Percentiles rank a stretch among this genome's conserved stretches.
These are phyloP conservation scores for Sinotaia quadrata DNA, from an alignment of 2,888 invertebrate species.

Conservation along the genomic window DNA sequence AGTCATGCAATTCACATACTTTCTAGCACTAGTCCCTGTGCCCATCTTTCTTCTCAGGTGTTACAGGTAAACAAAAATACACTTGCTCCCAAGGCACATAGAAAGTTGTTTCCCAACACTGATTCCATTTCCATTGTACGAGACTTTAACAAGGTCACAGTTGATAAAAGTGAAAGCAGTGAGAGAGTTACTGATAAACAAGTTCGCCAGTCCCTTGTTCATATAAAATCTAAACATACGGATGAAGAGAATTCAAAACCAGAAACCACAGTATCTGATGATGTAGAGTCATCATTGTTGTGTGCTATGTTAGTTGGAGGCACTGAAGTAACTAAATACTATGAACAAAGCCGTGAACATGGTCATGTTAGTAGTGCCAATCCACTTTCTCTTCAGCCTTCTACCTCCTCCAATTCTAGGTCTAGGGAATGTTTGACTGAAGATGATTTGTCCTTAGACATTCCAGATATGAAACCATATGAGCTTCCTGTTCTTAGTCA, in stretches of 20 bases:
- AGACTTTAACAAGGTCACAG: not conserved
- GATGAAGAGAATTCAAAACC: too few relatives aligned
- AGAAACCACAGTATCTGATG: not conserved
- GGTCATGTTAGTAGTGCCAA: not conserved
- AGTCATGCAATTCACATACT: constrained; percentile 15
- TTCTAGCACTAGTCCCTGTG: constrained; percentile 11
- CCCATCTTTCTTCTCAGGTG: not conserved
- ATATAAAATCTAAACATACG: not conserved
- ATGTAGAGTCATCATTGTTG: constrained; percentile 22
- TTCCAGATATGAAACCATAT: constrained; percentile 2
- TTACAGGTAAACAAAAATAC: not conserved
- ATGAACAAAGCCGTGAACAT: constrained; percentile 28
- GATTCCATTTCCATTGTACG: not conserved
- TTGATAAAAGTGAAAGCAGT: not conserved
- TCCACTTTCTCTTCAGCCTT: not conserved
- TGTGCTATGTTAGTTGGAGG: constrained; percentile 41
- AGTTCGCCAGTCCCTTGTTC: not conserved
- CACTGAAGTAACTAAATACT: constrained; percentile 33
- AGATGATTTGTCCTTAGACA: not conserved
- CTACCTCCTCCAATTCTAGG: not conserved
- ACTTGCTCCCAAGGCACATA: not conserved
- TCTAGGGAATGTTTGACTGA: not conserved
- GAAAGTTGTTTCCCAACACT: constrained; percentile 1
- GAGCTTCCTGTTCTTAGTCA: constrained; percentile 19
- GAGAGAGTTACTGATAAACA: not conserved